Percentiles rank a stretch among this genome's conserved stretches.
Conservation (phyloP, 1,140 invertebrate species). For the Halyomorpha halys region DNA sequence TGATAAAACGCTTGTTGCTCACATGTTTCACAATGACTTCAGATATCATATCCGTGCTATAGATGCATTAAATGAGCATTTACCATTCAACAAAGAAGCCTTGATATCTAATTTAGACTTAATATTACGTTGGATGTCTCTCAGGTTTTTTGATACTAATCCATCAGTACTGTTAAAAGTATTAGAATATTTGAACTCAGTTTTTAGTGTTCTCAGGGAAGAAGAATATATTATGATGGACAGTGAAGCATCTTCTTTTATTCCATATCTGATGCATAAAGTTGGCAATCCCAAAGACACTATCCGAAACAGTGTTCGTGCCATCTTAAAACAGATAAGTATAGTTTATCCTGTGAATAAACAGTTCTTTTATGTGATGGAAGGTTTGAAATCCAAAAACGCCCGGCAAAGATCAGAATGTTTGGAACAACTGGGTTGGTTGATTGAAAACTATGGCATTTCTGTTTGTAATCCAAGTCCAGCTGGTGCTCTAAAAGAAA, state of each 20-base stretch:
- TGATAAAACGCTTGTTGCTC: conserved; percentile 71
- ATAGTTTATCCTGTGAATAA: conserved; percentile 83
- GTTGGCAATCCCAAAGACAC: conserved; percentile 93
- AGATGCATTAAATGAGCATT: conserved; percentile 74
- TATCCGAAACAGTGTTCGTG: conserved; percentile 74
- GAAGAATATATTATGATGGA: conserved; percentile 78
- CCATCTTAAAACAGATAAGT: conserved; percentile 77
- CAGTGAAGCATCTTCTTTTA: conserved; percentile 82
- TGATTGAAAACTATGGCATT: conserved; percentile 79
- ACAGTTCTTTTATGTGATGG: conserved; percentile 81
- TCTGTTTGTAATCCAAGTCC: conserved; percentile 71
- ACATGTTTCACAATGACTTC: conserved; percentile 94
- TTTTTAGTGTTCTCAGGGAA: conserved; percentile 70
- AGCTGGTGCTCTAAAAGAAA: conserved; percentile 57
- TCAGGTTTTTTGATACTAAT: conserved; percentile 97
- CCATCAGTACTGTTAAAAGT: conserved; percentile 91
- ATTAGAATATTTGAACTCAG: conserved; percentile 75
- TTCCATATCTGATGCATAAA: conserved; percentile 89
- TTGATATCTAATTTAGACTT: conserved; percentile 86
- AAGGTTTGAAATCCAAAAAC: conserved; percentile 93
- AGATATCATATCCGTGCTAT: conserved; percentile 94
- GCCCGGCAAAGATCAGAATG: conserved; percentile 90
- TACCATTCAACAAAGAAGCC: conserved; percentile 61
- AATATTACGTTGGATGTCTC: conserved; percentile 90
- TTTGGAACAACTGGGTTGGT: conserved; percentile 75